phyloP scores from a whole-genome alignment of 2,113 vertebrate genomes.

The Hassar affinis region DNA sequence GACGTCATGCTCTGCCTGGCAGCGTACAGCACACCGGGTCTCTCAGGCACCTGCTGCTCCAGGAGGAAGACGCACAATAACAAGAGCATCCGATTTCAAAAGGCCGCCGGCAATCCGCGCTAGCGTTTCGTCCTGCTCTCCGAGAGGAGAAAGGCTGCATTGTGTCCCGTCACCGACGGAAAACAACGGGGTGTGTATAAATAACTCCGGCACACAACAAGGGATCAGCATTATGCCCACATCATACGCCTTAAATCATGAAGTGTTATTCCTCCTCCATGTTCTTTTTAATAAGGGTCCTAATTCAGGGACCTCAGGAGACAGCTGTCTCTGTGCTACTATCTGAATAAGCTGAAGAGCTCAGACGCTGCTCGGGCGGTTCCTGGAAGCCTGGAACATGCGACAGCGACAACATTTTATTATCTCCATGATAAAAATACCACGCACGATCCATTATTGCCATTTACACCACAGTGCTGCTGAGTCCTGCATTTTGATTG shows the following conservation, averaged over 20 bases:
- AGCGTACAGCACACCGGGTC: neutral
- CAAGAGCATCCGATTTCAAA: conserved; percentile 43
- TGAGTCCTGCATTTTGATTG: neutral
- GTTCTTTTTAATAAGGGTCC: neutral
- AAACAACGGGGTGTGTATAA: neutral
- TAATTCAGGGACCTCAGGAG: neutral
- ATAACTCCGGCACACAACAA: neutral
- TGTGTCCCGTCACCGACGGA: neutral
- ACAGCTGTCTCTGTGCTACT: neutral
- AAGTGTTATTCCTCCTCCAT: neutral
- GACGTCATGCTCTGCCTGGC: neutral
- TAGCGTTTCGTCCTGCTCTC: neutral
- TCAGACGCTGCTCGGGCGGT: neutral
- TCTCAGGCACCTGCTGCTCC: conserved; percentile 3
- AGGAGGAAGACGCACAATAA: conserved; percentile 27
- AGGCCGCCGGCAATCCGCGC: neutral
- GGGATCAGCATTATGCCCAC: neutral
- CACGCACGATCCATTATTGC: neutral
- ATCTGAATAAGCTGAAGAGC: no score
- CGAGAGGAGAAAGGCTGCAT: neutral
- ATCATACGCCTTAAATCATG: neutral
- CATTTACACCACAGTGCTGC: no score
- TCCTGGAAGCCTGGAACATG: neutral
- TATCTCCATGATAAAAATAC: neutral
- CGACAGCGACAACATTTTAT: neutral